Evolutionary conservation across 2,797 vertebrate species (phyloP), one percentile per base, ranked within the genome.

Genomic region (Morus bassanus): DNA sequence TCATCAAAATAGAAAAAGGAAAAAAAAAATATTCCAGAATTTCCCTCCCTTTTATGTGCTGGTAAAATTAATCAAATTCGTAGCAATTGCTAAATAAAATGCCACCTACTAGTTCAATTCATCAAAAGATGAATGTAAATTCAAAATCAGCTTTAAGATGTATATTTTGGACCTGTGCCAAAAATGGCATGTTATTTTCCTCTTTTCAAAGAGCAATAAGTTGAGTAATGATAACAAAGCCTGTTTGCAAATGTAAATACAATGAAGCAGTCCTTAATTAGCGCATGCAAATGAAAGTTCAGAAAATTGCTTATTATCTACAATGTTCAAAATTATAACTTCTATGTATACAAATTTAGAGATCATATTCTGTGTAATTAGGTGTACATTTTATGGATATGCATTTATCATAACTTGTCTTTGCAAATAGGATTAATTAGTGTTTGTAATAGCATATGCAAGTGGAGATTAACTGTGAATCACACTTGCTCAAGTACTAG

Each of bases 351-450:
- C 63, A 94, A 95, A 95, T 77, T 78, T 93, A 86, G 88, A 92
- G 56, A 96, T 95, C 94, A 92, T 94, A 94, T 89, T 96, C 73
- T 73, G 63, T 93, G 85, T 96, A 97, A 97, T 97, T 93, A 84
- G 46, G 59, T 95, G 72, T 64, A 96, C 91, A 84, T 92, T 96
- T 91, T 85, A 95, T 93, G 63, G 77, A 85, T 88, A 92, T 54
- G 72, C 69, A 97, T 95, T 95, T 94, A 96, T 96, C 77, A 93
- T 72, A 94, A 91, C 95, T 95, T 91, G 69, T 77, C 88, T 91
- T 93, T 91, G 85, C 60, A 96, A 96, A 96, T 16, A 92, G 78
- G 86, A 96, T 92, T 97, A 96, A 96, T 95, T 95, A 91, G 50
- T 35, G 25, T 82, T 92, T 91, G 88, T 50, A 96, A 96, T 39